phyloP scores from a whole-genome alignment of 2,113 vertebrate species.

The Alethe diademata region DNA sequence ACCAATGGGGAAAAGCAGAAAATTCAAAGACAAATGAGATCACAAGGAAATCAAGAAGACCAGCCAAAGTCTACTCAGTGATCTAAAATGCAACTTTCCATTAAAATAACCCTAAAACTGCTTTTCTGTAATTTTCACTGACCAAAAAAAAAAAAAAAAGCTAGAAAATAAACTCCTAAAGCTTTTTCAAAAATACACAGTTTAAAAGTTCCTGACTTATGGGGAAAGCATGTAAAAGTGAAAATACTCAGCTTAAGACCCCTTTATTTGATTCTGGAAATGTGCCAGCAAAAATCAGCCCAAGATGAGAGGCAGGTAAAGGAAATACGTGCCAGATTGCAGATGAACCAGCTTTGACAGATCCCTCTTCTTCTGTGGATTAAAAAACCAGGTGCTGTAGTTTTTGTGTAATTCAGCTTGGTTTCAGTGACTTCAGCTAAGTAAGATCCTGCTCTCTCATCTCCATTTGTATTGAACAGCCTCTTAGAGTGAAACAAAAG shows the following conservation, averaged over 20 bases:
- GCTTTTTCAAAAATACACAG: not conserved
- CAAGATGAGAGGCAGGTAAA: not conserved
- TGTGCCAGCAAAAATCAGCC: not conserved
- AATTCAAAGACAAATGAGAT: not conserved
- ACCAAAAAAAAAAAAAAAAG: not conserved
- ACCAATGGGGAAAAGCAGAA: not conserved
- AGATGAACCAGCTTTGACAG: slow-evolving; percentile 1
- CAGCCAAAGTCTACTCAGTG: not conserved
- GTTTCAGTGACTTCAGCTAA: not conserved
- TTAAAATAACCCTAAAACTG: not conserved
- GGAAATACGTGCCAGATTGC: not conserved
- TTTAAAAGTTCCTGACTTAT: not conserved
- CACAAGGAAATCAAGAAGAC: not conserved
- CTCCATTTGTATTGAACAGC: not conserved
- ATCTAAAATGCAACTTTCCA: not conserved
- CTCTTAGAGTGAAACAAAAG: not conserved
- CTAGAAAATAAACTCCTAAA: not conserved
- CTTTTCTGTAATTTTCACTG: not conserved
- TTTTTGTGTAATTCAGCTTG: not conserved
- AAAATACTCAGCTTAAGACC: not conserved
- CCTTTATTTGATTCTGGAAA: not conserved
- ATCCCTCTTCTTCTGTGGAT: not conserved
- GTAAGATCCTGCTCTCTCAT: not conserved
- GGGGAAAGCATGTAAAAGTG: not conserved
- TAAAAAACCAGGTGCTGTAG: slow-evolving; percentile 39